Evolutionary conservation across 2,888 invertebrate genomes (phyloP).

Genomic region (Eristalis arbustorum): DNA sequence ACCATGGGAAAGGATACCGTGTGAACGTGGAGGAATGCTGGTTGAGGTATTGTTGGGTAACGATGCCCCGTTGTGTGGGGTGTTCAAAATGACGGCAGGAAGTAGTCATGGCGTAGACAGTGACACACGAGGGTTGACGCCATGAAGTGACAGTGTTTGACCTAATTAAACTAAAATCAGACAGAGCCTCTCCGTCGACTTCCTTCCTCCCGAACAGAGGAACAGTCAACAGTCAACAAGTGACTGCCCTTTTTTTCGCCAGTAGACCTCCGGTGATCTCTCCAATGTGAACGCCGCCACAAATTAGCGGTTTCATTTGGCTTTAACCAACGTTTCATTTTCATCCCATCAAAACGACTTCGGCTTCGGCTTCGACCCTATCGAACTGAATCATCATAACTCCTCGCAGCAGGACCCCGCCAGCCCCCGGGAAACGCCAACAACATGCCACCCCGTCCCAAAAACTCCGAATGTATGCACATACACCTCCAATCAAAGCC

Average conservation of each 20-base stretch:
- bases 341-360: slow-evolving; percentile 58
- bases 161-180: no score
- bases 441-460: not conserved
- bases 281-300: slow-evolving; percentile 32
- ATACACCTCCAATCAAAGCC: slow-evolving; percentile 56
- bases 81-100: no score
- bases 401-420: not conserved
- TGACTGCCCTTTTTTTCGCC: not conserved
- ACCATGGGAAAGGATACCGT: not conserved
- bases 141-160: no score
- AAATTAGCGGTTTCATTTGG: slow-evolving; percentile 66
- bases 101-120: no score
- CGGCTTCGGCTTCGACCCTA: slow-evolving; percentile 21
- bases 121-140: no score
- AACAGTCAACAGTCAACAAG: not conserved
- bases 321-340: slow-evolving; percentile 63
- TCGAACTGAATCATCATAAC: slow-evolving; percentile 10
- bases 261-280: slow-evolving; percentile 18
- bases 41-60: not conserved
- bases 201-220: no score
- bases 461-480: not conserved
- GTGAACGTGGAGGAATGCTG: not conserved
- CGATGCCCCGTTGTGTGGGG: no score
- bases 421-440: not conserved
- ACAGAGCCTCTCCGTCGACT: no score